A percentile compares a stretch with the other conserved stretches of the same genome.
These are phyloP conservation scores for Setophaga petechia DNA, from an alignment of 2,113 vertebrate genomes.

Conservation along the genomic window DNA sequence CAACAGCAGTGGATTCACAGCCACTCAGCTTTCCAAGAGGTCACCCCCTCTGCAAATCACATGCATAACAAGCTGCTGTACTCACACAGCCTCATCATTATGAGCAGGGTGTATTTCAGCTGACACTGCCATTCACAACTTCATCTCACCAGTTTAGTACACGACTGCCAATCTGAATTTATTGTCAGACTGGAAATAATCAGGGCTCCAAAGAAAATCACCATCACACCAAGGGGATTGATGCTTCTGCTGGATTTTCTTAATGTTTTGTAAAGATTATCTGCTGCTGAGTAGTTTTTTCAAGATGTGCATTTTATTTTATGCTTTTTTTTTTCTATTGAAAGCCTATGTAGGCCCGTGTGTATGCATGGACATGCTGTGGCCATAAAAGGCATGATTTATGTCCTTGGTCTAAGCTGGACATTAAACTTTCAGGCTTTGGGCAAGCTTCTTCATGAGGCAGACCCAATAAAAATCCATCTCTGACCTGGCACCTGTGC, in stretches of 20 bases:
- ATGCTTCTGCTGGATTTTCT: neutral
- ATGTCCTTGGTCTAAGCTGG: neutral
- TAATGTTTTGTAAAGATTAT: neutral
- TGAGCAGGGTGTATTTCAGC: neutral
- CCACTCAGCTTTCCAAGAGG: neutral
- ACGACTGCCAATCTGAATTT: neutral
- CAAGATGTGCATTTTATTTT: neutral
- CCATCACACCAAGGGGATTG: neutral
- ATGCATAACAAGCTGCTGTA: neutral
- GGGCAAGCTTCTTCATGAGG: neutral
- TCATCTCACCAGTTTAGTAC: neutral
- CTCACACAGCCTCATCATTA: neutral
- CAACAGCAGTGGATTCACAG: neutral
- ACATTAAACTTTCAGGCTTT: neutral
- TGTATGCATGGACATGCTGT: neutral
- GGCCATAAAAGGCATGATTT: neutral
- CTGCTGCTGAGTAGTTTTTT: neutral
- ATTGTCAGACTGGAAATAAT: neutral
- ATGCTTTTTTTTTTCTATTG: neutral
- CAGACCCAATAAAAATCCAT: neutral
- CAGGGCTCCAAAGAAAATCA: neutral
- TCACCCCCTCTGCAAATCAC: slow-evolving; percentile 17
- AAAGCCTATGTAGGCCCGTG: fast-evolving
- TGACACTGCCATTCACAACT: neutral
- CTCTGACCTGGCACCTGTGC: neutral